Conservation (phyloP, 2,797 vertebrate genomes). For the Natrix natrix region DNA sequence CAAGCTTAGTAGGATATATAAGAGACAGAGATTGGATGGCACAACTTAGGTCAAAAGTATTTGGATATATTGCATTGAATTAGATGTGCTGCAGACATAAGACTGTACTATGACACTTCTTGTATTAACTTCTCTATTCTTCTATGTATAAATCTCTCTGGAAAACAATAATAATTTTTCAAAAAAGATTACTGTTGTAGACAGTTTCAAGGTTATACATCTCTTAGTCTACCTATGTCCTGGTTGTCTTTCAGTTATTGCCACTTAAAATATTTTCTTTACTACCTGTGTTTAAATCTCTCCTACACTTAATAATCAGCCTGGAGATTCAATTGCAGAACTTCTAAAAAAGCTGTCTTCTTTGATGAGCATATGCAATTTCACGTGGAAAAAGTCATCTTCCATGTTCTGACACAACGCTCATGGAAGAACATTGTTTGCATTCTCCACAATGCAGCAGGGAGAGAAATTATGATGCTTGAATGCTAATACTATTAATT, state of each 20-base stretch:
- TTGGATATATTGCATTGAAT: neutral
- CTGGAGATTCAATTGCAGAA: neutral
- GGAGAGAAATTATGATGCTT: conserved; percentile 2
- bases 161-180: neutral
- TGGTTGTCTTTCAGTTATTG: neutral
- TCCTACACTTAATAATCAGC: neutral
- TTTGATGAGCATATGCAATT: neutral
- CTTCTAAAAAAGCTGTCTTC: neutral
- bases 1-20: neutral
- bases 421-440: conserved; percentile 10
- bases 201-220: neutral
- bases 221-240: neutral
- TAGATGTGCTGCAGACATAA: neutral
- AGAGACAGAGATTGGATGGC: neutral
- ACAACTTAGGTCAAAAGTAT: neutral
- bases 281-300: neutral
- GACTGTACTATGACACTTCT: neutral
- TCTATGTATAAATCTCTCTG: neutral
- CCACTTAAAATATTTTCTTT: neutral
- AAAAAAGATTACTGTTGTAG: neutral
- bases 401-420: neutral
- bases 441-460: neutral
- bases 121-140: neutral
- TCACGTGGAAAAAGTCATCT: neutral
- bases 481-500: conserved; percentile 40